Evolutionary conservation across 2,113 vertebrate species (phyloP), one percentile per base, ranked within the genome.

Genomic region (Pomatorhinus ruficollis): DNA sequence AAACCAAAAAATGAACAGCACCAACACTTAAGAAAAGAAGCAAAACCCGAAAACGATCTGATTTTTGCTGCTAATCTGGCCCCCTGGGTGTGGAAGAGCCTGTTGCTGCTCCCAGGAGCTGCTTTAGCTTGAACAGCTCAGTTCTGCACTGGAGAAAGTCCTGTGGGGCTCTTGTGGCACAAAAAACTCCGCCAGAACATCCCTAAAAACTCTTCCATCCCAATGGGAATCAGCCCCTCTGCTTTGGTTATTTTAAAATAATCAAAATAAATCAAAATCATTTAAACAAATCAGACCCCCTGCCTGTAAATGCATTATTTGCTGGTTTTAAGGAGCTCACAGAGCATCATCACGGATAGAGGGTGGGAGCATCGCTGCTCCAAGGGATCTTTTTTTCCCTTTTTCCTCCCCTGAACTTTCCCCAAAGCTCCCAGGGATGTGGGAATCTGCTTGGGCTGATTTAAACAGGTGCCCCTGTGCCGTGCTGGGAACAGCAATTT

Each of bases 161-260:
- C 80, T 1, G 0, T 2, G 35, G 45, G 69, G 31, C 6, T 89
- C 14, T 53, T 3, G 23, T 8, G 50, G 45, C 45, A 16, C 72
- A 49, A 3, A 57, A 35, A 4, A 49, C 49, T 83, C 50, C 5
- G 0, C 25, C 70, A 71, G 37, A 2, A 15, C 14, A 1, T 37
- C 83, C 89, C 80, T 8, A 49, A 57, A 82, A 50, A n/a, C 57
- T 13, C 2, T 59, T 42, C 31, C 1, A 9, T 20, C 25, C 45
- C 53, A 5, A 1, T 0, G 6, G 18, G 17, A 82, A 37, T 1
- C 5, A 0, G 3, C 3, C 12, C 35, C 14, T 54, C 28, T 28
- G 1, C 15, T 23, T 31, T 10, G 13, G 25, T 24, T 39, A 9
- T 27, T 70, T 59, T 42, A 7, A 50, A 63, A 21, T 45, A 45